Evolutionary conservation across 2,113 vertebrate species (phyloP), one percentile per base, ranked within the genome.

Genomic region (Struthio camelus): DNA sequence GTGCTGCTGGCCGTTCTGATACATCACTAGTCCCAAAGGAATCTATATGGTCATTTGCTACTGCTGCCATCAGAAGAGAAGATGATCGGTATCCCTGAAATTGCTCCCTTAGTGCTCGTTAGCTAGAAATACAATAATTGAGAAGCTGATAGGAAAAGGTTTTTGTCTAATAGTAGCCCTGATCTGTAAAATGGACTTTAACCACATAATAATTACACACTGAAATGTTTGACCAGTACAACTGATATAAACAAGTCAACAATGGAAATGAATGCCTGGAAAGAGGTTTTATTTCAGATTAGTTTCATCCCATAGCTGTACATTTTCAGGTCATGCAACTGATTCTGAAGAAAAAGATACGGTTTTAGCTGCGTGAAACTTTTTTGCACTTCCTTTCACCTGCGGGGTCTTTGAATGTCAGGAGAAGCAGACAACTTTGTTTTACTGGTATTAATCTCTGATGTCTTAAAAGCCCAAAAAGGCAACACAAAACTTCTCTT

Each of bases 61-160:
- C 72, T 97, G 66, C 81, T 97, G 85, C 89, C 76, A 38, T 96
- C 85, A 97, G 91, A 94, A 92, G 81, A 92, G 80, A 93, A 50
- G 80, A 91, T 96, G 97, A 94, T 97, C 96, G 93, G 94, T 95
- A 87, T 91, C 91, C 96, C 94, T 97, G 91, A 97, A 97, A 97
- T 93, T 81, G 64, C 90, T 97, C 97, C 94, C 95, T 96, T 95
- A 96, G 71, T 97, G 96, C 89, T 96, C 72, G 94, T 97, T 97
- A 97, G 86, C 93, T 96, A 97, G 94, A 96, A 97, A 96, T 97
- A 61, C 62, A 85, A 51, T 87, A 96, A 96, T 89, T 96, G 96
- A 97, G 93, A 95, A 96, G 59, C 90, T 95, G 84, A 54, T 97
- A 92, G 91, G 94, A 89, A 94, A 96, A 97, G 78, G 87, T 94